These are phyloP conservation scores for Epinotia brunnichana DNA, from an alignment of 2,888 invertebrate genomes.

Conservation along the genomic window DNA sequence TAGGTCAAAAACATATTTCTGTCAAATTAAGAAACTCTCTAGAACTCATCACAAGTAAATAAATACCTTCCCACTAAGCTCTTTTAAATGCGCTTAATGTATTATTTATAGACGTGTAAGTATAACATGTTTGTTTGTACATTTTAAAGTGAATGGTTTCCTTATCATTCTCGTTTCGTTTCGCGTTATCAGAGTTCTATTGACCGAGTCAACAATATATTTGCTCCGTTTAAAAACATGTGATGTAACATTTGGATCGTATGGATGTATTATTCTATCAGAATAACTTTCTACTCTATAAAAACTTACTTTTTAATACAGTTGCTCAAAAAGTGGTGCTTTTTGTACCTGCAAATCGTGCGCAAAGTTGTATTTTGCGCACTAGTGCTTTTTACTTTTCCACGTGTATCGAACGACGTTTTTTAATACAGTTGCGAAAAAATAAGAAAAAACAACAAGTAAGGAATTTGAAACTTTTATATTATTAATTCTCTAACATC, in stretches of 20 bases:
- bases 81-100: neutral
- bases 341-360: too few species aligned
- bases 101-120: neutral
- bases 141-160: neutral
- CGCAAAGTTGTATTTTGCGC: too few species aligned
- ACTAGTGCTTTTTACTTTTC: too few species aligned
- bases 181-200: conserved; percentile 17
- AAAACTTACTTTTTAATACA: too few species aligned
- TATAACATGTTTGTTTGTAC: neutral
- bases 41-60: neutral
- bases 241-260: conserved; percentile 29
- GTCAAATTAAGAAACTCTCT: neutral
- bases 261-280: conserved; percentile 2
- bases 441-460: too few species aligned
- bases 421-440: too few species aligned
- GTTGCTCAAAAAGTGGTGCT: too few species aligned
- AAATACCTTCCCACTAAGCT: neutral
- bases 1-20: too few species aligned
- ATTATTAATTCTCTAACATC: too few species aligned
- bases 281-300: neutral
- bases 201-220: conserved; percentile 34
- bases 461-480: too few species aligned
- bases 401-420: too few species aligned
- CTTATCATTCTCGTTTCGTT: conserved; percentile 22
- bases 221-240: conserved; percentile 20